A percentile compares a stretch with the other conserved stretches of the same genome.
phyloP scores from a whole-genome alignment of 1,140 invertebrate species.

The Tetramorium simillimum region DNA sequence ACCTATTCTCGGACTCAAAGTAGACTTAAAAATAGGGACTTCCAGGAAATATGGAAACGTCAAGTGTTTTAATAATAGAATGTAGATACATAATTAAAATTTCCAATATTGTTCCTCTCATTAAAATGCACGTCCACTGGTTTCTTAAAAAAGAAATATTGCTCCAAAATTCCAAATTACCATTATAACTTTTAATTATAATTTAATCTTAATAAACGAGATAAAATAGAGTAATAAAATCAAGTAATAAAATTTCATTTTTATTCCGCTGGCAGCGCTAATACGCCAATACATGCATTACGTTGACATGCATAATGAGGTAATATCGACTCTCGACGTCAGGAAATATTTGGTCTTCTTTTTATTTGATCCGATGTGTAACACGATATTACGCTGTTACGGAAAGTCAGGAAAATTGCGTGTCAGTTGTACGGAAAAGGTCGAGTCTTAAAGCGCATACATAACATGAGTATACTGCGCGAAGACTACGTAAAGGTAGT shows the following conservation, averaged over 20 bases:
- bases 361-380: conserved; percentile 28
- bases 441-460: conserved; percentile 61
- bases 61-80: not conserved
- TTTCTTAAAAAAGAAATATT: not conserved
- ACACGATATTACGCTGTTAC: conserved; percentile 45
- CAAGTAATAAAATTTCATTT: conserved; percentile 29
- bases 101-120: not conserved
- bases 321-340: not conserved
- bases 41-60: not conserved
- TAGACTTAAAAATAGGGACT: not conserved
- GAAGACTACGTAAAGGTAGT: conserved; percentile 22
- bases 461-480: conserved; percentile 44
- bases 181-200: not conserved
- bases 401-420: conserved; percentile 52
- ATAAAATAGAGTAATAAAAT: conserved; percentile 14
- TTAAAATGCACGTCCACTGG: not conserved
- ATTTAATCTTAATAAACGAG: not conserved
- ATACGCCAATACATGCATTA: not conserved
- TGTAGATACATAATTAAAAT: not conserved
- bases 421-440: conserved; percentile 48
- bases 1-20: not conserved
- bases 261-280: not conserved
- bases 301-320: conserved; percentile 7
- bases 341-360: not conserved
- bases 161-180: not conserved